Percentiles rank a stretch among this genome's conserved stretches.
Evolutionary conservation across 2,797 vertebrate genomes (phyloP).

Genomic region (Hydrophis major): DNA sequence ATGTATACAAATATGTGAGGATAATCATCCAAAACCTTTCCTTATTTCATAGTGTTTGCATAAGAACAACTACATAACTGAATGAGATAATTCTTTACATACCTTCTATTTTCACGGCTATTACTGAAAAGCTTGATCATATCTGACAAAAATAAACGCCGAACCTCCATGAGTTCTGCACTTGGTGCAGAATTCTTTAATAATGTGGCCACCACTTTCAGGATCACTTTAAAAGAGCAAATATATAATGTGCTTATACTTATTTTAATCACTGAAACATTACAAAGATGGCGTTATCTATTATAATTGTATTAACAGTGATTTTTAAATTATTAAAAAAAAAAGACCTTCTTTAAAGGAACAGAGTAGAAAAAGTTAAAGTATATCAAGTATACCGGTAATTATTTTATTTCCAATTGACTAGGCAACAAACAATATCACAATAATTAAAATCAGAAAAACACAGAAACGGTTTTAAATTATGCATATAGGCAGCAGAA

Average conservation of each 20-base stretch:
- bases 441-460: background rate
- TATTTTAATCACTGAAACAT: background rate
- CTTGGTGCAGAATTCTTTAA: constrained; percentile 95
- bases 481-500: background rate
- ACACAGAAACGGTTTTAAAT: background rate
- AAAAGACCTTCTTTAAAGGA: background rate
- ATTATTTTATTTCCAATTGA: background rate
- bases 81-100: constrained; percentile 40
- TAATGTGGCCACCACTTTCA: constrained; percentile 97
- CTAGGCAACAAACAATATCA: background rate
- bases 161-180: constrained; percentile 97
- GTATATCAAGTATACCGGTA: background rate
- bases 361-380: background rate
- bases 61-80: background rate
- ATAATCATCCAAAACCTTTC: background rate
- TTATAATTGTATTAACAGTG: background rate
- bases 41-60: background rate
- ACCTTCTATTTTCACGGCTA: constrained; percentile 97
- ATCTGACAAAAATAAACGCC: constrained; percentile 95
- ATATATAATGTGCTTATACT: constrained; percentile 13
- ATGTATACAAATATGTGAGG: background rate
- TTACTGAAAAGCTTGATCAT: constrained; percentile 99
- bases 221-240: constrained; percentile 85
- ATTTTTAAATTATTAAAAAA: constrained; percentile 5
- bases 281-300: constrained; percentile 13